Conservation (phyloP, 1,140 invertebrate genomes). For the Ctenoplectra terminalis region DNA sequence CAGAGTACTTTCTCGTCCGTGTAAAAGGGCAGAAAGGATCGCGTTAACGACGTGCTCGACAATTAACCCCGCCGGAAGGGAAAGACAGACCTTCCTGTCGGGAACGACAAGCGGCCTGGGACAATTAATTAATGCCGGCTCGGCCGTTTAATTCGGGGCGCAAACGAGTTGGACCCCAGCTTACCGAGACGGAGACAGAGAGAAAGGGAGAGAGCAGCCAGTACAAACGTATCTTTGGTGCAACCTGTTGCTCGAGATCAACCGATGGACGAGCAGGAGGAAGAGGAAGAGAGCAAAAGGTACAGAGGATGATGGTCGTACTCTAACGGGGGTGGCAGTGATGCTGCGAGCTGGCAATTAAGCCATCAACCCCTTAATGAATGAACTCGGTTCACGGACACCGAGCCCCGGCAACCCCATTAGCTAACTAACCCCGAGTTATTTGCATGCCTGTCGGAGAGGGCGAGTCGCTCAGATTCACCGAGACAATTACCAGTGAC, state of each 20-base stretch:
- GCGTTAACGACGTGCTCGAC: slow-evolving; percentile 62
- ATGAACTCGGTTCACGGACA: slow-evolving; percentile 77
- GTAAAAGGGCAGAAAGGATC: slow-evolving; percentile 60
- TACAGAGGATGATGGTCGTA: slow-evolving; percentile 39
- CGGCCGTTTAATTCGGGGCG: slow-evolving; percentile 75
- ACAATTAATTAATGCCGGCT: slow-evolving; percentile 77
- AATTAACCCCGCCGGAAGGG: slow-evolving; percentile 44
- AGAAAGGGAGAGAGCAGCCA: slow-evolving; percentile 5
- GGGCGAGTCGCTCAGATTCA: slow-evolving; percentile 79
- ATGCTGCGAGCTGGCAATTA: slow-evolving; percentile 82
- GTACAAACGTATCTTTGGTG: slow-evolving; percentile 42
- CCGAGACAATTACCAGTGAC: slow-evolving; percentile 80
- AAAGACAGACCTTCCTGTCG: slow-evolving; percentile 41
- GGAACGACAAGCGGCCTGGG: slow-evolving; percentile 57
- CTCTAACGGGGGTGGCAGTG: slow-evolving; percentile 67
- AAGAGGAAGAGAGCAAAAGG: slow-evolving; percentile 58
- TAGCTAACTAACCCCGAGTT: slow-evolving; percentile 83
- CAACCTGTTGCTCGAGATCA: slow-evolving; percentile 77
- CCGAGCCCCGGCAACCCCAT: slow-evolving; percentile 77
- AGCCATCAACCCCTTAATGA: slow-evolving; percentile 83
- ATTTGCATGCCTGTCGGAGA: slow-evolving; percentile 81
- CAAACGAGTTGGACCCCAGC: slow-evolving; percentile 77
- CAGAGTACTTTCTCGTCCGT: slow-evolving; percentile 33
- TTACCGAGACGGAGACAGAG: slow-evolving; percentile 29
- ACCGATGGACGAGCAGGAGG: slow-evolving; percentile 48